Base-by-base conservation (phyloP, 2,797 vertebrate species). In the Melopsittacus undulatus region DNA sequence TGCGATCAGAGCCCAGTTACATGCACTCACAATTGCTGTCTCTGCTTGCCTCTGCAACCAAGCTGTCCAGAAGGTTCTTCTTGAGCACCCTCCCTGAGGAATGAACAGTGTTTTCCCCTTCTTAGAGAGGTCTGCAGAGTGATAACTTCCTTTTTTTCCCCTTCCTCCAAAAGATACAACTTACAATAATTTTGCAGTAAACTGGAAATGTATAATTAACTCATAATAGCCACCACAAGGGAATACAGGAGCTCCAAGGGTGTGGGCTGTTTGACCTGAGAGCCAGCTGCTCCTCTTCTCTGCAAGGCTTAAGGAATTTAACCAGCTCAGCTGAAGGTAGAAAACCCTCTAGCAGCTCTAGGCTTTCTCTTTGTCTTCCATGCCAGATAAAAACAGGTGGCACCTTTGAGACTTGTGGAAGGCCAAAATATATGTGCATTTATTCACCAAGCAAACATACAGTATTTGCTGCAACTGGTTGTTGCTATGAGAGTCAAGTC, bases 141-240 rank as follows among this genome's bases (percentile, higher is more conserved):
- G 2, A 32, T 62, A 4, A 73, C 40, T 54, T 43, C 10, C 4
- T 9, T 27, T 42, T 49, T 51, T 3, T 5, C 1, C 2, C 1
- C 5, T 42, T 8, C 5, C 22, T 7, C 1, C 4, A 8, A 43
- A 92, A 78, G 9, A 23, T 19, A 8, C 9, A 45, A 11, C 45
- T 45, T 21, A 45, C 45, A 77, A 43, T n/a, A 49, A 29, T 74
- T 59, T 68, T 64, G 10, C 32, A 40, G 8, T 18, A 46, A 69
- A 19, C 15, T 49, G 38, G 10, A 76, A 73, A 27, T 45, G 26
- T 17, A 7, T n/a, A 32, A 27, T 64, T 40, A 72, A 51, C 15
- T 63, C 23, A 5, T 49, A 64, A 17, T 14, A 66, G 12, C 34
- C 11, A 2, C 7, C 30, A 13, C 5, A 17, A 49, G 32, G 36